These are phyloP conservation scores for Axis porcinus DNA, from an alignment of 2,113 vertebrate genomes.

Conservation along the genomic window DNA sequence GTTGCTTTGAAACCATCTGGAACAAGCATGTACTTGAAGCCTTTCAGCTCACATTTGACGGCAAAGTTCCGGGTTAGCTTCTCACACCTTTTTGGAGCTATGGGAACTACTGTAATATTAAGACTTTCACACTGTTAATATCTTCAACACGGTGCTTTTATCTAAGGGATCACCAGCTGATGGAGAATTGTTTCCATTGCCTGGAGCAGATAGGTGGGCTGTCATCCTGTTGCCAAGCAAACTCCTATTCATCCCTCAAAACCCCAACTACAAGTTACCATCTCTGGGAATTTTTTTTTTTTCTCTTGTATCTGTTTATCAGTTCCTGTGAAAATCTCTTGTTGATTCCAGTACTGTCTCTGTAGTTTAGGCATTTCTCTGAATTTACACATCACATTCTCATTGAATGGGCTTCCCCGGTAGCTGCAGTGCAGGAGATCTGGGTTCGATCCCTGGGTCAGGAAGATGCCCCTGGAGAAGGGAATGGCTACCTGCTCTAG, in stretches of 20 bases:
- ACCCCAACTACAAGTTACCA: neutral
- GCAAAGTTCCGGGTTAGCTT: neutral
- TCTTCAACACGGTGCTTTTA: neutral
- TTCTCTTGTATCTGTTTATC: neutral
- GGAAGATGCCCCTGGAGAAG: neutral
- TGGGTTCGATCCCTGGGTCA: fast-evolving
- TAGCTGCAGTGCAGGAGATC: fast-evolving
- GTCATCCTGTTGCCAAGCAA: neutral
- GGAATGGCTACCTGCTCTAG: neutral
- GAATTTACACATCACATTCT: neutral
- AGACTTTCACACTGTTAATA: neutral
- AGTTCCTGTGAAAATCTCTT: neutral
- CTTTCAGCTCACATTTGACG: neutral
- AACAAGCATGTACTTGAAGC: neutral
- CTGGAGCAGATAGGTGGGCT: fast-evolving
- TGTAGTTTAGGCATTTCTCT: neutral
- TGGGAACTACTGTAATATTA: no score
- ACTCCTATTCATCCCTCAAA: neutral
- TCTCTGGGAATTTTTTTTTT: neutral
- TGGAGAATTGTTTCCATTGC: neutral
- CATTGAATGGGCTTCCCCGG: neutral
- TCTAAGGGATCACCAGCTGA: fast-evolving
- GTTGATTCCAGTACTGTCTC: neutral
- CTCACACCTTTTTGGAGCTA: neutral
- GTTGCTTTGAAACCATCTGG: neutral